Percentiles rank a stretch among this genome's conserved stretches.
phyloP scores from a whole-genome alignment of 2,888 invertebrate genomes.

The Dendrolimus houi region DNA sequence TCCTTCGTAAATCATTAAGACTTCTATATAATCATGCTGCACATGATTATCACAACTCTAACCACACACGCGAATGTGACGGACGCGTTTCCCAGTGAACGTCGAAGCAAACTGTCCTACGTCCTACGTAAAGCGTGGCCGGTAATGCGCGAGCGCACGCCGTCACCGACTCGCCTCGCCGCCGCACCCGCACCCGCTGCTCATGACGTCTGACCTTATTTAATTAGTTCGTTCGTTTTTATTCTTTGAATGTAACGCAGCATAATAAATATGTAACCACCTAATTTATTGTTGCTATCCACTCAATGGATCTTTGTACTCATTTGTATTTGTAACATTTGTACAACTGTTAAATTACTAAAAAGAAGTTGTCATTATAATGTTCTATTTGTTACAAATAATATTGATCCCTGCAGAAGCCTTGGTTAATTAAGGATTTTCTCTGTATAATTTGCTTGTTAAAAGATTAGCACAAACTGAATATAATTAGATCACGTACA shows the following conservation, averaged over 20 bases:
- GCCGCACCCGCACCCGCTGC: constrained; percentile 24
- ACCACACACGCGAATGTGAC: constrained; percentile 11
- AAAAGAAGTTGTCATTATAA: too few species aligned
- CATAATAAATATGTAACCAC: constrained; percentile 64
- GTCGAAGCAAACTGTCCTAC: constrained; percentile 35
- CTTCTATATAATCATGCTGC: not conserved
- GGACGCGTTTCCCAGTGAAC: constrained; percentile 32
- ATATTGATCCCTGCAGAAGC: too few species aligned
- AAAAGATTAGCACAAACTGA: too few species aligned
- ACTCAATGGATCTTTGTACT: constrained; percentile 32
- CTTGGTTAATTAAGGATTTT: too few species aligned
- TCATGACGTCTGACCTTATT: constrained; percentile 72
- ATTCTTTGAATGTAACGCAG: constrained; percentile 65
- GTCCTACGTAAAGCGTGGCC: constrained; percentile 28
- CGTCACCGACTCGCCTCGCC: constrained; percentile 24
- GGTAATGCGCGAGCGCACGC: constrained; percentile 22
- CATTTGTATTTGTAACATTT: constrained; percentile 3
- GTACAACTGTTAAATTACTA: not conserved
- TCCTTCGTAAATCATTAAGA: not conserved
- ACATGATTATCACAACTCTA: constrained; percentile 5
- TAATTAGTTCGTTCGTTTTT: constrained; percentile 74
- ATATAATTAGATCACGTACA: too few species aligned
- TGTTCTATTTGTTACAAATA: too few species aligned
- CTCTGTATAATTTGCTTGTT: too few species aligned
- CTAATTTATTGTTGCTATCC: constrained; percentile 63